phyloP scores from a whole-genome alignment of 1,140 invertebrate genomes.

The Caenorhabditis briggsae region DNA sequence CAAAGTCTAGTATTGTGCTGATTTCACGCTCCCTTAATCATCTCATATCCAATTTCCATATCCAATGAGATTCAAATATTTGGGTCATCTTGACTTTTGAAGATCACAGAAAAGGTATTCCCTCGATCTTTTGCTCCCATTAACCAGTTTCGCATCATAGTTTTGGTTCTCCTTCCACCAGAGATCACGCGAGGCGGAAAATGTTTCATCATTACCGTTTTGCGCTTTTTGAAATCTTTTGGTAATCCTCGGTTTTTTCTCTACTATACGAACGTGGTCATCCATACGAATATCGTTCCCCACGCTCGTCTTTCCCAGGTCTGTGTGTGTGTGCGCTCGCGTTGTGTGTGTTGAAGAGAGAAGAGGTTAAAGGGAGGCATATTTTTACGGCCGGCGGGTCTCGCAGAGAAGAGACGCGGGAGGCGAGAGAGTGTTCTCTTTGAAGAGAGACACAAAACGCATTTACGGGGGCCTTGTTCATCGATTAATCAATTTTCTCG shows the following conservation, averaged over 20 bases:
- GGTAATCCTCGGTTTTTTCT: conserved; percentile 17
- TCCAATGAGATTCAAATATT: neutral
- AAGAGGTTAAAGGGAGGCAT: neutral
- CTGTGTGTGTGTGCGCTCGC: neutral
- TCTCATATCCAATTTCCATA: neutral
- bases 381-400: neutral
- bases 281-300: neutral
- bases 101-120: neutral
- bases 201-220: neutral
- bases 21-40: conserved; percentile 24
- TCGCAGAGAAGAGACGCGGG: conserved; percentile 4
- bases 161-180: neutral
- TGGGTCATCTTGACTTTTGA: conserved; percentile 30
- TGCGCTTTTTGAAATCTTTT: conserved; percentile 12
- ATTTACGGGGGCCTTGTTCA: conserved; percentile 13
- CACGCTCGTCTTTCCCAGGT: neutral
- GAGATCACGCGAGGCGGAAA: neutral
- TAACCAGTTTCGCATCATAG: conserved; percentile 45
- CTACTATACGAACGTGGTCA: conserved; percentile 2
- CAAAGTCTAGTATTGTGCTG: neutral
- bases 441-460: conserved; percentile 3
- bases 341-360: neutral
- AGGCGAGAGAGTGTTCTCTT: neutral
- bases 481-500: conserved; percentile 33
- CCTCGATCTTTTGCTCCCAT: conserved; percentile 4